Base-by-base conservation (phyloP, 2,797 vertebrate species). In the Gadopsis bispinosus region DNA sequence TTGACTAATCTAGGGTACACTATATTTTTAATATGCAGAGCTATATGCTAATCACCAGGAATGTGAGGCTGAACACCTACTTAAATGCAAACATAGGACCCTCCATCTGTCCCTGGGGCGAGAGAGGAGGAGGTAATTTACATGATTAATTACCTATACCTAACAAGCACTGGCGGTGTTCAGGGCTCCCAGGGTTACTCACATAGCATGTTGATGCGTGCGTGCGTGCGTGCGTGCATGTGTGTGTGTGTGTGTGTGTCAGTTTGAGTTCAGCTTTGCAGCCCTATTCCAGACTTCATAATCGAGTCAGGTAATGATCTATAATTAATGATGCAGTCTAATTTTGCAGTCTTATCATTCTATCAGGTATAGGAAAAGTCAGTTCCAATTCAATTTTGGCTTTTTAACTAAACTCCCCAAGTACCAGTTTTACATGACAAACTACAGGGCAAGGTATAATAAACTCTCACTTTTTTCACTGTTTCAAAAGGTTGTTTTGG, bases 111-210 rank as follows among this genome's bases (percentile, higher is more conserved):
- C 89, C 89, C 92, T 68, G 72, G 80, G 89, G 89, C 31, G 31
- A 76, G 69, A 87, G 77, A 78, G 79, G 83, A 90, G 80, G 85
- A 90, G 87, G 83, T 87, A 83, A 94, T 93, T 92, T 92, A 85
- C 88, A 94, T 93, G 92, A 94, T 92, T 92, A 93, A 93, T 93
- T 92, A 94, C 86, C 85, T 86, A 86, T 83, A 91, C 78, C 86
- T 92, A 91, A 90, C 86, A 86, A 89, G 91, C 82, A 79, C 69
- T 60, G 59, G 73, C 48, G n/a, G 61, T 80, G 83, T 75, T 83
- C 63, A 47, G 79, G 78, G 76, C 83, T 87, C 81, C 63, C 17
- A 77, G 79, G 75, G 77, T 77, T 90, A 62, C 70, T 74, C 82
- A 69, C 60, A 76, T 77, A 53, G 66, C 54, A 29, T 80, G 80